Evolutionary conservation across 2,797 vertebrate species (phyloP).

Genomic region (Mionectes olivaceus): DNA sequence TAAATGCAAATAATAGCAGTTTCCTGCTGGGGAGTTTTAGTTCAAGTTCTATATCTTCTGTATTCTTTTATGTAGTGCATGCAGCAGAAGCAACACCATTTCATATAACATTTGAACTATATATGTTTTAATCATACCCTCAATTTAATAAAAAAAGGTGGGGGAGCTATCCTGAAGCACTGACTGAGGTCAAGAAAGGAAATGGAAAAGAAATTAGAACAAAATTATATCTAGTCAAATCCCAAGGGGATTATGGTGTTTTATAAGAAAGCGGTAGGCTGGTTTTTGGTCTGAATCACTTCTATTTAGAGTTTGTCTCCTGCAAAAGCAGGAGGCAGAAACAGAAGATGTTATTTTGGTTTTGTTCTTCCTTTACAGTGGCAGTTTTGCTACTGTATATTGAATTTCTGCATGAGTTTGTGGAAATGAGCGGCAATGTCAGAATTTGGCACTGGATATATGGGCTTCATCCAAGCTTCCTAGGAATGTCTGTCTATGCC

Average conservation of each 20-base stretch:
- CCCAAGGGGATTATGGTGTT: background rate
- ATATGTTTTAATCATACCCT: background rate
- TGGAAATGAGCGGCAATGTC: background rate
- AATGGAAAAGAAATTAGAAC: slow-evolving; percentile 1
- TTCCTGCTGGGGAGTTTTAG: slow-evolving; percentile 60
- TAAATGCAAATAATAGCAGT: slow-evolving; percentile 10
- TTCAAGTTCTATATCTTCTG: background rate
- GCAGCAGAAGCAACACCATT: background rate
- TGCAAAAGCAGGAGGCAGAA: background rate
- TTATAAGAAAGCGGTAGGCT: background rate
- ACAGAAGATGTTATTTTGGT: background rate
- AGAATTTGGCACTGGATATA: background rate
- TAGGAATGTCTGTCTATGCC: background rate
- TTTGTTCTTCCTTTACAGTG: background rate
- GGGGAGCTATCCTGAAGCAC: background rate
- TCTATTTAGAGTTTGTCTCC: slow-evolving; percentile 63
- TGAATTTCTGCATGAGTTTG: background rate
- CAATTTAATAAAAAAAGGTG: background rate
- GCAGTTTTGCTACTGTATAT: background rate
- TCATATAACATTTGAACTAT: background rate
- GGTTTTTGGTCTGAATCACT: slow-evolving; percentile 55
- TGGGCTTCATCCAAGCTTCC: background rate
- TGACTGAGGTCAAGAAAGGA: background rate
- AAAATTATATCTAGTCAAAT: slow-evolving; percentile 14
- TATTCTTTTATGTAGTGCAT: background rate